Conservation (phyloP, 2,797 vertebrate genomes). For the Gymnoscopelus microlampas region DNA sequence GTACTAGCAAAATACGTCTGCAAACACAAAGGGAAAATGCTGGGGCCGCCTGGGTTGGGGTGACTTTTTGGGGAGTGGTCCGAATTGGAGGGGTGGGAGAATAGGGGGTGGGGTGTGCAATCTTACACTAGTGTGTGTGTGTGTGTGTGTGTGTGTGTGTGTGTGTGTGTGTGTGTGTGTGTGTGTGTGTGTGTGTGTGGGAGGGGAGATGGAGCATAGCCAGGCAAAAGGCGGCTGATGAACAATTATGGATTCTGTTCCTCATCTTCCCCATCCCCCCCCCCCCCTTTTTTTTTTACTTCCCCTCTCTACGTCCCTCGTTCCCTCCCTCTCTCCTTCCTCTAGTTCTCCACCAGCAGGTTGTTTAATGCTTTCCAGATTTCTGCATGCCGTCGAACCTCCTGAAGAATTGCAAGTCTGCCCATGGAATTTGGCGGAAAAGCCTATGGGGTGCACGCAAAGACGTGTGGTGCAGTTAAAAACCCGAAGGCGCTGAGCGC, state of each 20-base stretch:
- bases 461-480: constrained; percentile 45
- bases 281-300: constrained; percentile 51
- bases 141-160: constrained; percentile 20
- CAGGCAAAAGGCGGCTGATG: constrained; percentile 66
- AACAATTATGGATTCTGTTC: constrained; percentile 77
- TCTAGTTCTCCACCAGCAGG: constrained; percentile 78
- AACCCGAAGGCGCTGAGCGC: constrained; percentile 64
- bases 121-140: not conserved
- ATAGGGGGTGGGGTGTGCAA: constrained; percentile 3
- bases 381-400: constrained; percentile 74
- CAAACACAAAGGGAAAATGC: constrained; percentile 57
- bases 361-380: constrained; percentile 88
- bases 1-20: constrained; percentile 51
- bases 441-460: constrained; percentile 58
- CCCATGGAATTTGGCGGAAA: constrained; percentile 81
- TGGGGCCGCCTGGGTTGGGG: constrained; percentile 37
- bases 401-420: constrained; percentile 75
- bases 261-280: constrained; percentile 70
- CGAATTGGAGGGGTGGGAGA: constrained; percentile 29
- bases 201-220: constrained; percentile 45
- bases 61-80: constrained; percentile 61
- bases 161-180: constrained; percentile 20
- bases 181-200: constrained; percentile 24
- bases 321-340: constrained; percentile 22
- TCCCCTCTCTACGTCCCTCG: constrained; percentile 38